Conservation (phyloP, 2,113 vertebrate species). For the Anguilla japonica region DNA sequence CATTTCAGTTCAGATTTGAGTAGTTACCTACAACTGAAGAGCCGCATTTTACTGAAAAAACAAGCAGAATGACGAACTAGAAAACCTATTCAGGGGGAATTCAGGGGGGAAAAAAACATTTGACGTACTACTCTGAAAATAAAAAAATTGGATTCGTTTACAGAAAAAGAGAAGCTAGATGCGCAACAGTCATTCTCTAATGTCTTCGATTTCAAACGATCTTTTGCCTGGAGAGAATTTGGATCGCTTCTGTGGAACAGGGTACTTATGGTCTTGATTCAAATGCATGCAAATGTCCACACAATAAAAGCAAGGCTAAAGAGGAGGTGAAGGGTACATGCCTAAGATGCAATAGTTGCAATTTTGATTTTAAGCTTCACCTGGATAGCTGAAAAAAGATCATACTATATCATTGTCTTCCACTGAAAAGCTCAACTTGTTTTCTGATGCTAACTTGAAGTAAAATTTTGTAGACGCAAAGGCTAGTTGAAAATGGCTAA, state of each 20-base stretch:
- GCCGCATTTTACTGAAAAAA: not conserved
- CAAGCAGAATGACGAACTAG: not conserved
- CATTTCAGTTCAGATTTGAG: not conserved
- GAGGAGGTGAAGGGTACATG: conserved; percentile 34
- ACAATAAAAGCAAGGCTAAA: conserved; percentile 50
- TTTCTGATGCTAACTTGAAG: not conserved
- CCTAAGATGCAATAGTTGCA: conserved; percentile 50
- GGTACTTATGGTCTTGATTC: conserved; percentile 53
- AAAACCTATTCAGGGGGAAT: not conserved
- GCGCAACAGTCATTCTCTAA: conserved; percentile 37
- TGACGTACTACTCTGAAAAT: not conserved
- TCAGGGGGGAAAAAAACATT: not conserved
- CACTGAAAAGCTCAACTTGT: not conserved
- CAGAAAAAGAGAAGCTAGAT: conserved; percentile 37
- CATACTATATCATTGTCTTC: not conserved
- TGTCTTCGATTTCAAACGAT: conserved; percentile 64
- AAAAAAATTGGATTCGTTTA: conserved; percentile 17
- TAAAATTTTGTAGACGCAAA: not conserved
- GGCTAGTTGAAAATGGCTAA: not conserved
- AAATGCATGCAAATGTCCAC: conserved; percentile 71
- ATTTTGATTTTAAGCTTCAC: conserved; percentile 34
- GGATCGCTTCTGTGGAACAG: conserved; percentile 44
- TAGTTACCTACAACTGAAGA: not conserved
- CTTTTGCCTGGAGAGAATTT: conserved; percentile 62
- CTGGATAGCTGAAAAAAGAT: conserved; percentile 16